Conservation (phyloP, 1,140 invertebrate genomes). For the Lordiphosa collinella region DNA sequence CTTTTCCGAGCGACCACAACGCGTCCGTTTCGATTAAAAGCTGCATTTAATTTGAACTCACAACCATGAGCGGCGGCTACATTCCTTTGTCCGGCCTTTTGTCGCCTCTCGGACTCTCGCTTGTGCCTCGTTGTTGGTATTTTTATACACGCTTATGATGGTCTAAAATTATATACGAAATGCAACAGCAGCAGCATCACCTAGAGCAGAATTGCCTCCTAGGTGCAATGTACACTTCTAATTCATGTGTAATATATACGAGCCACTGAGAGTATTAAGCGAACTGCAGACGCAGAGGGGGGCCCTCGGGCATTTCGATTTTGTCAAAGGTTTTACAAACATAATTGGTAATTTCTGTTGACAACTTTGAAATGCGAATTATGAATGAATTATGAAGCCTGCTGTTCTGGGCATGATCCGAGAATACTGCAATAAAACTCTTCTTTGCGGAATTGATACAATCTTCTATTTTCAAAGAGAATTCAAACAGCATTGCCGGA, state of each 20-base stretch:
- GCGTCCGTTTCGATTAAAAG: slow-evolving; percentile 71
- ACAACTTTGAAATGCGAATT: too few species aligned
- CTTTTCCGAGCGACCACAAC: slow-evolving; percentile 18
- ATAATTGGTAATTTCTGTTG: too few species aligned
- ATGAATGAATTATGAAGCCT: too few species aligned
- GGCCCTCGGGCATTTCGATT: neutral
- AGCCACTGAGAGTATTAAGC: slow-evolving; percentile 17
- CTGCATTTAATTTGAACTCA: slow-evolving; percentile 70
- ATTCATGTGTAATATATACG: slow-evolving; percentile 70
- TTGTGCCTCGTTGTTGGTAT: slow-evolving; percentile 42
- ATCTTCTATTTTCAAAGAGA: too few species aligned
- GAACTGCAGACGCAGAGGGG: slow-evolving; percentile 2
- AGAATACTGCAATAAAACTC: too few species aligned
- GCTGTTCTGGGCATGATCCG: too few species aligned
- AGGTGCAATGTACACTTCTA: slow-evolving; percentile 71
- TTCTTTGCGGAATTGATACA: too few species aligned
- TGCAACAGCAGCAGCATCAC: slow-evolving; percentile 9
- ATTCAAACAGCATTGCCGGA: too few species aligned
- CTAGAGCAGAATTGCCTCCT: slow-evolving; percentile 30
- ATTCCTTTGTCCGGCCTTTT: slow-evolving; percentile 71
- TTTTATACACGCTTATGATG: slow-evolving; percentile 69
- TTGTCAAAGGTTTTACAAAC: neutral
- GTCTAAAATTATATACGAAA: slow-evolving; percentile 69
- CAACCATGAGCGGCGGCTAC: slow-evolving; percentile 24
- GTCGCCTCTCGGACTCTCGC: slow-evolving; percentile 17